phyloP scores from a whole-genome alignment of 2,113 vertebrate genomes.

The Bucco capensis region DNA sequence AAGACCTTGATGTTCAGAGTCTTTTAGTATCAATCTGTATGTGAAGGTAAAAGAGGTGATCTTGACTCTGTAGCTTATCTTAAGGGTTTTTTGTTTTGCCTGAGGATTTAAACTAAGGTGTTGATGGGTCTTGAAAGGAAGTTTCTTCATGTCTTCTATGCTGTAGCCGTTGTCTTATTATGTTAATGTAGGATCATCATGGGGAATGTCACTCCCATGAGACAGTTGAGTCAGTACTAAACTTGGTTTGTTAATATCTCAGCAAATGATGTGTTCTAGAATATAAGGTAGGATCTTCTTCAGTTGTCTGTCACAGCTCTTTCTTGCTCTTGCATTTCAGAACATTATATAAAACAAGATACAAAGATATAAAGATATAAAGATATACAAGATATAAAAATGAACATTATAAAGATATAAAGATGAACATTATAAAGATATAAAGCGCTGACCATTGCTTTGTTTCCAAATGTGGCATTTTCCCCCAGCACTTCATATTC shows the following conservation, averaged over 20 bases:
- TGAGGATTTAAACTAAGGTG: neutral
- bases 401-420: too few relatives aligned
- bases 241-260: neutral
- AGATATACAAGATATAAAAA: too few relatives aligned
- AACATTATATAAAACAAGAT: too few relatives aligned
- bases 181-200: neutral
- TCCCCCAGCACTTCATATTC: neutral
- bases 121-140: neutral
- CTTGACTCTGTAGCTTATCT: neutral
- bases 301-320: neutral
- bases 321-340: neutral
- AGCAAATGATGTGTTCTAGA: neutral
- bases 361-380: too few relatives aligned
- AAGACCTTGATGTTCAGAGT: neutral
- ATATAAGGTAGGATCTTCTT: neutral
- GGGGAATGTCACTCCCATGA: neutral
- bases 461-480: neutral
- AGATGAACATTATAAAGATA: too few relatives aligned
- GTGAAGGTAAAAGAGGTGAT: neutral
- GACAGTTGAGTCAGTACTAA: neutral
- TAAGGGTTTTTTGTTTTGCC: neutral
- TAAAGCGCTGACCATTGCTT: too few relatives aligned
- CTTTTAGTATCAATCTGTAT: neutral
- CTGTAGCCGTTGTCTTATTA: neutral
- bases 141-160: neutral